Percentiles rank a stretch among this genome's conserved stretches.
phyloP scores from a whole-genome alignment of 2,888 invertebrate species.

The Macrosiphum euphorbiae region DNA sequence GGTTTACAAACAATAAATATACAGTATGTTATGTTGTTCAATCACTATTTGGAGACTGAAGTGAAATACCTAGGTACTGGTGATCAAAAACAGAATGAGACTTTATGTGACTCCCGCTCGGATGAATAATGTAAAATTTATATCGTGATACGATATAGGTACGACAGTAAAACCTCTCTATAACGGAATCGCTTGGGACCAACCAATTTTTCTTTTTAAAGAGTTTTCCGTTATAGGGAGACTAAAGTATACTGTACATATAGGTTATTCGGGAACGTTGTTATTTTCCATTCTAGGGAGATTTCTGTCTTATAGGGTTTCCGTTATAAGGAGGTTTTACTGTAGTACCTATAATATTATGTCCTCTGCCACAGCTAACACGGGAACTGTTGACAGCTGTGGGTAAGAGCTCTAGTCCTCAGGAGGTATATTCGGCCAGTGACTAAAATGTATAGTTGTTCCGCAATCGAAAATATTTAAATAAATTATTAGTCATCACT shows the following conservation, averaged over 20 bases:
- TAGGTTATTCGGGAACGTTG: too few relatives aligned
- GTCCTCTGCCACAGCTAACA: neutral
- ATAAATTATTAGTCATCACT: neutral
- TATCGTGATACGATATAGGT: too few relatives aligned
- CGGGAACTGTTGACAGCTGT: neutral
- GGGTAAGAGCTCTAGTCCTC: neutral
- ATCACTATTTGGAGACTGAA: neutral
- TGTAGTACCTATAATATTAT: too few relatives aligned
- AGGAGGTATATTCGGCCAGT: neutral
- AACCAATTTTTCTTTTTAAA: too few relatives aligned
- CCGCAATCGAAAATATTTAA: neutral
- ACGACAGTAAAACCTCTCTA: too few relatives aligned
- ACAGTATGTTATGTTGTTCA: neutral
- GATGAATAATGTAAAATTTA: neutral
- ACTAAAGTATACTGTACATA: too few relatives aligned
- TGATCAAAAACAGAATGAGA: neutral
- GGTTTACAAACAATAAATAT: neutral
- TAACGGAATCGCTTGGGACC: too few relatives aligned
- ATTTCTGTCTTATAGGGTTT: too few relatives aligned
- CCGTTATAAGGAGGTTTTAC: too few relatives aligned
- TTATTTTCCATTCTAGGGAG: too few relatives aligned
- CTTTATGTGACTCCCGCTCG: neutral
- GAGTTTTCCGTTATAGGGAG: too few relatives aligned
- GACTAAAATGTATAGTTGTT: neutral
- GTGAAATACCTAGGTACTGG: neutral